phyloP scores from a whole-genome alignment of 1,140 invertebrate species.

The Gyrodactylus salaris region DNA sequence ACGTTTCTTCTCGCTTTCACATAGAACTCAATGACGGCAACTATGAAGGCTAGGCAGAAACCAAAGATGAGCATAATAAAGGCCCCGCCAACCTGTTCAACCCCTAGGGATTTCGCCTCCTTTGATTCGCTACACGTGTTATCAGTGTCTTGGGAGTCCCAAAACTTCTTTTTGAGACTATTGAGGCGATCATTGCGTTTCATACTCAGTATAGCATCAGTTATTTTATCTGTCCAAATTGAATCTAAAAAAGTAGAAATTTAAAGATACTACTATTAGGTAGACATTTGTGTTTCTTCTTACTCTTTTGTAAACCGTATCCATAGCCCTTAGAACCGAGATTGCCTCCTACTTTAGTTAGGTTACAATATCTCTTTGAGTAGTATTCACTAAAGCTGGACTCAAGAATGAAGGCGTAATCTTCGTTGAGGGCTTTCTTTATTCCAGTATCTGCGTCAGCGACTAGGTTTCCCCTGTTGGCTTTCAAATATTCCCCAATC shows the following conservation, averaged over 20 bases:
- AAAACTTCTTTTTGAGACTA: background rate
- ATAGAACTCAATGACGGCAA: conserved; percentile 68
- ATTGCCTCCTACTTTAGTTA: conserved; percentile 80
- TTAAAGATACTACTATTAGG: background rate
- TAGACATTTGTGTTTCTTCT: conserved; percentile 3
- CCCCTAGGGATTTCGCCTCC: conserved; percentile 45
- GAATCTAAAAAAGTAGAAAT: background rate
- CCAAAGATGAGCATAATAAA: conserved; percentile 76
- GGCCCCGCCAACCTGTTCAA: conserved; percentile 69
- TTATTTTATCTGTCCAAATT: background rate
- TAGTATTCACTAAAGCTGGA: conserved; percentile 59
- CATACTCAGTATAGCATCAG: background rate
- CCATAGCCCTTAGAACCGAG: conserved; percentile 51
- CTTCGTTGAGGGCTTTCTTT: conserved; percentile 35
- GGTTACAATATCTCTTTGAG: conserved; percentile 66
- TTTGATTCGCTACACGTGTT: conserved; percentile 2
- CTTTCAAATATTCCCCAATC: conserved; percentile 2
- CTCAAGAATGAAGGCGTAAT: conserved; percentile 87
- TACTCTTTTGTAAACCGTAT: conserved; percentile 26
- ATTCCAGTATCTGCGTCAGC: conserved; percentile 10
- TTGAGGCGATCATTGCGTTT: background rate
- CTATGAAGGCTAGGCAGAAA: conserved; percentile 48
- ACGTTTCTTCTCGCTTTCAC: conserved; percentile 29
- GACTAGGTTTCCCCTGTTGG: background rate
- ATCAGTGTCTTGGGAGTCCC: background rate